These are phyloP conservation scores for Brachionus rotundiformis DNA, from an alignment of 1,140 invertebrate species.

Conservation along the genomic window DNA sequence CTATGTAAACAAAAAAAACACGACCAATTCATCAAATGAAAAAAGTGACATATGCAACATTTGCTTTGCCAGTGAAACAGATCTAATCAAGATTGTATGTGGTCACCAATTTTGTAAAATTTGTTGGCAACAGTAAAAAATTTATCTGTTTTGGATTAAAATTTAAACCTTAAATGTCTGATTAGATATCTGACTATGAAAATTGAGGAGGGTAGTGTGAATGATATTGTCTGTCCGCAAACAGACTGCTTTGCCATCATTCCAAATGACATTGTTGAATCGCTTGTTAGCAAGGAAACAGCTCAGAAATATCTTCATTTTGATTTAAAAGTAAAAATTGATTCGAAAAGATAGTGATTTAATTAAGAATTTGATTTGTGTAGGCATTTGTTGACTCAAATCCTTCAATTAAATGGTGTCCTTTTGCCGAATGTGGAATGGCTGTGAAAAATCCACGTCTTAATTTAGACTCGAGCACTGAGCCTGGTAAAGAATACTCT, in stretches of 20 bases:
- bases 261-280: constrained; percentile 72
- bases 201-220: constrained; percentile 72
- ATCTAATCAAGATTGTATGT: constrained; percentile 68
- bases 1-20: constrained; percentile 2
- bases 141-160: not conserved
- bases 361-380: not conserved
- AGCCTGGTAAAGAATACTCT: constrained; percentile 65
- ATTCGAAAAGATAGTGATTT: not conserved
- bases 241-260: constrained; percentile 71
- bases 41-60: constrained; percentile 69
- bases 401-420: constrained; percentile 75
- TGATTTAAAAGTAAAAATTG: constrained; percentile 69
- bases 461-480: too few relatives aligned
- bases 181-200: constrained; percentile 70
- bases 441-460: constrained; percentile 69
- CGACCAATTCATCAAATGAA: not conserved
- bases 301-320: constrained; percentile 72
- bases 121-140: constrained; percentile 70
- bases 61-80: constrained; percentile 64
- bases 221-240: constrained; percentile 72
- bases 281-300: constrained; percentile 71
- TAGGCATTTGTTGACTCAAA: constrained; percentile 74
- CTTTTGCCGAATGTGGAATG: constrained; percentile 71
- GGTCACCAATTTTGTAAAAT: constrained; percentile 70
- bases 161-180: constrained; percentile 21